Evolutionary conservation across 2,797 vertebrate genomes (phyloP).

Genomic region (Columba guinea): DNA sequence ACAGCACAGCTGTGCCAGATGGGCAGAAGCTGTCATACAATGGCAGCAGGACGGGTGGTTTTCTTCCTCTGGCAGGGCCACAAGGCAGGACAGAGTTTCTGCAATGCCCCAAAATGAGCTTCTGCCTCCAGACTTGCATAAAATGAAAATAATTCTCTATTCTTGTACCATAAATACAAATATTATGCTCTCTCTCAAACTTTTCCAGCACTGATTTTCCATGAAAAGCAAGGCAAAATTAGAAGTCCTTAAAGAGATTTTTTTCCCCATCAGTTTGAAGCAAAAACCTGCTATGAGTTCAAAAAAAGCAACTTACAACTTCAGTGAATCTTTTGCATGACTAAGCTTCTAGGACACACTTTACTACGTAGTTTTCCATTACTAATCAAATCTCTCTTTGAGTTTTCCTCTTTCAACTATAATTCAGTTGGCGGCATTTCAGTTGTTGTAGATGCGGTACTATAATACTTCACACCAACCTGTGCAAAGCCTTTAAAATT

Average conservation of each 20-base stretch:
- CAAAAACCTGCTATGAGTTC: not conserved
- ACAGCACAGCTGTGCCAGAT: not conserved
- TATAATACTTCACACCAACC: not conserved
- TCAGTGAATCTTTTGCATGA: not conserved
- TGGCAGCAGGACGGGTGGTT: rapidly evolving
- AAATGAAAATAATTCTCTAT: not conserved
- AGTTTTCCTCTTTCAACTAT: not conserved
- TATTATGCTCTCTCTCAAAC: not conserved
- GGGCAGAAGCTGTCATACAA: not conserved
- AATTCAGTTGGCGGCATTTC: not conserved
- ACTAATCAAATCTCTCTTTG: not conserved
- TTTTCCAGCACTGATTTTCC: not conserved
- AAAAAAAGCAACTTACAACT: rapidly evolving
- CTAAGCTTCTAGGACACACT: not conserved
- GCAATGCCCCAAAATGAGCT: not conserved
- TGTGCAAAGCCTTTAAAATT: not conserved
- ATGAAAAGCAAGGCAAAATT: not conserved
- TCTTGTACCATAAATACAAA: not conserved
- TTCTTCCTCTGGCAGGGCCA: not conserved
- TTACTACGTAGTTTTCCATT: not conserved
- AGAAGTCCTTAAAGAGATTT: not conserved
- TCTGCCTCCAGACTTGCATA: not conserved
- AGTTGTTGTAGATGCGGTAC: not conserved
- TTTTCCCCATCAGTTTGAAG: not conserved
- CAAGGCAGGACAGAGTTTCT: rapidly evolving